Percentiles rank a stretch among this genome's conserved stretches.
phyloP scores from a whole-genome alignment of 1,140 invertebrate species.

The Sinonovacula constricta region DNA sequence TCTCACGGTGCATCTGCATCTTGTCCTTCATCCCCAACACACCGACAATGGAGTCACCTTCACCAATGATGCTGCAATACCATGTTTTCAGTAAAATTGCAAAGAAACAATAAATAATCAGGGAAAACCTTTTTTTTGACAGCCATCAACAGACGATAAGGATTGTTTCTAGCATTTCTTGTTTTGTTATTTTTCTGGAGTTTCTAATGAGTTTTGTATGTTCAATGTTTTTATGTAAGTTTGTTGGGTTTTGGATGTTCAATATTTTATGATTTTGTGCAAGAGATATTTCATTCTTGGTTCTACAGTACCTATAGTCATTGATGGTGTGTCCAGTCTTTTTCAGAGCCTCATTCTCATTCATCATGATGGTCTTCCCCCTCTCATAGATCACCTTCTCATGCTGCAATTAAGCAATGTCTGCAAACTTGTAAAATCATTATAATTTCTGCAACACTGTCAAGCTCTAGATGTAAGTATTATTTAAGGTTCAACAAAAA shows the following conservation, averaged over 20 bases:
- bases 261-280: too few relatives aligned
- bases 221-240: too few relatives aligned
- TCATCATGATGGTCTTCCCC: slow-evolving; percentile 65
- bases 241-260: too few relatives aligned
- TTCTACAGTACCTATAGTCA: slow-evolving; percentile 73
- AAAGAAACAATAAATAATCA: neutral
- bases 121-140: neutral
- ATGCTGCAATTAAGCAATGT: neutral
- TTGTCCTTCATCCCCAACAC: slow-evolving; percentile 71
- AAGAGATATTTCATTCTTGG: too few relatives aligned
- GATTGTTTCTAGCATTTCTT: neutral
- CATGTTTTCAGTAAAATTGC: neutral
- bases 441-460: too few relatives aligned
- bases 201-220: too few relatives aligned
- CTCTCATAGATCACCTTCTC: slow-evolving; percentile 54
- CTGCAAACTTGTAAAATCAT: too few relatives aligned
- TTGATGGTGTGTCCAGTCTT: slow-evolving; percentile 66
- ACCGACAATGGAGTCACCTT: slow-evolving; percentile 72
- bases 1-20: slow-evolving; percentile 71
- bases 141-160: neutral
- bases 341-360: slow-evolving; percentile 64
- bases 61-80: slow-evolving; percentile 63
- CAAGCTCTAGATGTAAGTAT: too few relatives aligned
- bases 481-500: too few relatives aligned
- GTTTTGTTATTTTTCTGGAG: neutral